Evolutionary conservation across 2,113 vertebrate genomes (phyloP).

Genomic region (Mesocricetus auratus): DNA sequence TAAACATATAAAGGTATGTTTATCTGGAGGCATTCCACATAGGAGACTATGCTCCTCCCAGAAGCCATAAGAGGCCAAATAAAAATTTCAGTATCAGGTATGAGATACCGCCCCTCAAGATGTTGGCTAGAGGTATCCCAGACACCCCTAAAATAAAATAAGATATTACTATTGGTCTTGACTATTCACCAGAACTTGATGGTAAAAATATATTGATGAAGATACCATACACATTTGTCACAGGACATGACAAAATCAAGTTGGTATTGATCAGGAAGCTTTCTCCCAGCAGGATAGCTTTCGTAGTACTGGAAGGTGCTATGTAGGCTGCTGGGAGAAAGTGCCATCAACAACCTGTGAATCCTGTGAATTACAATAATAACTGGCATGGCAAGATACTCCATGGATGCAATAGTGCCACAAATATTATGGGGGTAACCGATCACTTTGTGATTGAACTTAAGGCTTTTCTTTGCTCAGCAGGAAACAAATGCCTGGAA

Average conservation of each 20-base stretch:
- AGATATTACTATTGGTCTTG: background rate
- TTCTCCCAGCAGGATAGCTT: background rate
- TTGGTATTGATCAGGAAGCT: background rate
- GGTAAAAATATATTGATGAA: background rate
- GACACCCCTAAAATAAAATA: background rate
- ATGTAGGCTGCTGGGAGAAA: background rate
- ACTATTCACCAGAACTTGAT: background rate
- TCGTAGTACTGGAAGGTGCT: background rate
- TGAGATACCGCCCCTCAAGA: background rate
- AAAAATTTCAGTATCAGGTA: background rate
- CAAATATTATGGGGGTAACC: background rate
- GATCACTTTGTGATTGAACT: background rate
- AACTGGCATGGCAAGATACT: background rate
- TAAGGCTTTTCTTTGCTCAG: background rate
- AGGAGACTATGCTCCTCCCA: background rate
- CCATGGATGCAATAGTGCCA: background rate
- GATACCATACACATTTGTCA: background rate
- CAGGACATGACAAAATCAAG: background rate
- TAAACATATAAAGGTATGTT: background rate
- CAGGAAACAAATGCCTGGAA: background rate
- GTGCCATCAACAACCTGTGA: background rate
- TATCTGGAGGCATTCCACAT: no score
- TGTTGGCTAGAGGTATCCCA: background rate
- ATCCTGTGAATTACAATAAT: background rate
- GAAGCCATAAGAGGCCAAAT: background rate